These are phyloP conservation scores for Aradophagus sp. DNA, from an alignment of 1,140 invertebrate genomes.

Conservation along the genomic window DNA sequence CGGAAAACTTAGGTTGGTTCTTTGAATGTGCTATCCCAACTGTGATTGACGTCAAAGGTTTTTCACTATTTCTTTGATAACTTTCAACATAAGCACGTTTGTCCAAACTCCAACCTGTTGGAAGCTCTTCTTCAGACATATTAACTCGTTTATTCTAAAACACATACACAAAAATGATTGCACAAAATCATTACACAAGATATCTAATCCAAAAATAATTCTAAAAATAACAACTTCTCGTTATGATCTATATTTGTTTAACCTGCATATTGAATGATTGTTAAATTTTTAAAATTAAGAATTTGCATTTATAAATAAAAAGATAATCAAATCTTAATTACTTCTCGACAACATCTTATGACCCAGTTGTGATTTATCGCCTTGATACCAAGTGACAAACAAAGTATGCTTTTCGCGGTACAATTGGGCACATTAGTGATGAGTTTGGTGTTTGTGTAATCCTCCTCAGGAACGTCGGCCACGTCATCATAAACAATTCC, in stretches of 20 bases:
- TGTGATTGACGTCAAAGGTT: constrained; percentile 74
- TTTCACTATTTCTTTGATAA: constrained; percentile 70
- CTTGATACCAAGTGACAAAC: constrained; percentile 75
- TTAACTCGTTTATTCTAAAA: constrained; percentile 65
- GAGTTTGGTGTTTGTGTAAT: constrained; percentile 75
- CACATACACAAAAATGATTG: no score
- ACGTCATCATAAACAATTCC: constrained; percentile 77
- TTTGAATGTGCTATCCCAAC: constrained; percentile 74
- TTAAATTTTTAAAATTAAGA: no score
- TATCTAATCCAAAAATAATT: no score
- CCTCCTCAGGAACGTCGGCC: constrained; percentile 76
- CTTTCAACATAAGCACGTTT: constrained; percentile 73
- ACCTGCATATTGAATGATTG: no score
- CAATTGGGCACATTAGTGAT: constrained; percentile 78
- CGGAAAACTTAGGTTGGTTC: constrained; percentile 70
- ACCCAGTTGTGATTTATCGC: constrained; percentile 77
- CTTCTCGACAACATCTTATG: constrained; percentile 73
- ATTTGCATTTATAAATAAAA: no score
- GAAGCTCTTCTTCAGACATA: constrained; percentile 71
- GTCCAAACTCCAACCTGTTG: constrained; percentile 76
- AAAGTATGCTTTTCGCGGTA: constrained; percentile 78
- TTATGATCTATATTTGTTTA: no score
- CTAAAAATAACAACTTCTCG: no score
- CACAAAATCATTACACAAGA: no score
- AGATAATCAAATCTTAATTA: no score